Evolutionary conservation across 2,113 vertebrate genomes (phyloP).

Genomic region (Callorhinus ursinus): DNA sequence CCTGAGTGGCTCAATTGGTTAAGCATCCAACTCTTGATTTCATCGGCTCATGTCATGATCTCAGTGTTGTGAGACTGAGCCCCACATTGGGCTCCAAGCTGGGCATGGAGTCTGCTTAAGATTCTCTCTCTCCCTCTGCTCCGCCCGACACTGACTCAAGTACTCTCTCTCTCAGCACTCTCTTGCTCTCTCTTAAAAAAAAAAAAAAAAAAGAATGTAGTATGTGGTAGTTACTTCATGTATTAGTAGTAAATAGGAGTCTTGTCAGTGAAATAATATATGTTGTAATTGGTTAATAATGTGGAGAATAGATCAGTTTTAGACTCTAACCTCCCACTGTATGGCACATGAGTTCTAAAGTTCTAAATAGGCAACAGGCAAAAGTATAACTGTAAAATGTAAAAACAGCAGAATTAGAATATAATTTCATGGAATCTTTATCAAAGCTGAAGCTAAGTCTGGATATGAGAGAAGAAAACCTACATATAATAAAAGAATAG

Average conservation of each 20-base stretch:
- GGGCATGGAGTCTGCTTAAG: neutral
- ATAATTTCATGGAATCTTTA: neutral
- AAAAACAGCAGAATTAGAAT: constrained; percentile 31
- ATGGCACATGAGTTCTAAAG: neutral
- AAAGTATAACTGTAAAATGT: neutral
- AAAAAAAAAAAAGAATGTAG: neutral
- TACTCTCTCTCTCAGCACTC: neutral
- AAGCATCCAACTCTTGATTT: neutral
- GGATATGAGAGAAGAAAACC: constrained; percentile 1
- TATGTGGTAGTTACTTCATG: neutral
- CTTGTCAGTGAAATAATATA: neutral
- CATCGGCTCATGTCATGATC: neutral
- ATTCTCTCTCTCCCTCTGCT: neutral
- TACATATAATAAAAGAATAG: constrained; percentile 4
- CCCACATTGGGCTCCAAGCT: neutral
- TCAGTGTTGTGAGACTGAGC: neutral
- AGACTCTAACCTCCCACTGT: neutral
- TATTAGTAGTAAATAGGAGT: neutral
- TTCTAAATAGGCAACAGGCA: neutral
- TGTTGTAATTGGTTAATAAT: neutral
- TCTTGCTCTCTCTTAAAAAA: neutral
- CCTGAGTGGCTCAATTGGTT: neutral
- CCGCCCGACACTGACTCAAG: neutral
- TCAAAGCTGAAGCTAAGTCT: constrained; percentile 22
- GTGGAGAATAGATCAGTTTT: constrained; percentile 19